phyloP scores from a whole-genome alignment of 1,140 invertebrate species.

The Danaus melanippus region DNA sequence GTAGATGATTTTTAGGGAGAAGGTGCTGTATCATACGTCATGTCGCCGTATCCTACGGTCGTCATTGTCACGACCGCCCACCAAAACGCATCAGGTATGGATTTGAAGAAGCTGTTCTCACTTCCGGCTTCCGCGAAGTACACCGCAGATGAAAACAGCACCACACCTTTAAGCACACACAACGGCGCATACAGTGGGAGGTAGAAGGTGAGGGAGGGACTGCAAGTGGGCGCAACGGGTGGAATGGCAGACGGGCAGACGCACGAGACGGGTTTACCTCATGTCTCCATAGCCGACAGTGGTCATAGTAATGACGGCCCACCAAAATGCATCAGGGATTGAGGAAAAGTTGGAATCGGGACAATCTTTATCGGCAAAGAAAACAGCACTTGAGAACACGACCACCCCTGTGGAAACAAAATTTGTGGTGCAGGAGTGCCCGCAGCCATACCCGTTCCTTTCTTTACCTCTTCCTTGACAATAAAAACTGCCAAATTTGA shows the following conservation, averaged over 20 bases:
- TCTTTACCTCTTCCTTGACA: constrained; percentile 11
- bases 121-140: constrained; percentile 99
- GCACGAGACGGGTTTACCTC: constrained; percentile 79
- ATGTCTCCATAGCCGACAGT: constrained; percentile 99
- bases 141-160: constrained; percentile 98
- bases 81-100: constrained; percentile 98
- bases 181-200: constrained; percentile 68
- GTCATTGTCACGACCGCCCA: constrained; percentile 99
- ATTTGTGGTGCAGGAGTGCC: constrained; percentile 42
- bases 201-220: constrained; percentile 52
- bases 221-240: constrained; percentile 47
- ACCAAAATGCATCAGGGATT: constrained; percentile 98
- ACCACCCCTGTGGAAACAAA: constrained; percentile 86
- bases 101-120: constrained; percentile 99
- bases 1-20: constrained; percentile 59
- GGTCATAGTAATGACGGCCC: constrained; percentile 94
- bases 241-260: constrained; percentile 17
- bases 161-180: constrained; percentile 90
- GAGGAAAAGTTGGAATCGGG: constrained; percentile 97
- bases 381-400: constrained; percentile 97
- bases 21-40: constrained; percentile 89
- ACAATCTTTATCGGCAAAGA: constrained; percentile 98
- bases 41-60: constrained; percentile 99
- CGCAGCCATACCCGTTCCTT: constrained; percentile 28
- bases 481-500: too few relatives aligned